These are phyloP conservation scores for Stenotaenia linearis DNA, from an alignment of 2,888 invertebrate species.

Conservation along the genomic window DNA sequence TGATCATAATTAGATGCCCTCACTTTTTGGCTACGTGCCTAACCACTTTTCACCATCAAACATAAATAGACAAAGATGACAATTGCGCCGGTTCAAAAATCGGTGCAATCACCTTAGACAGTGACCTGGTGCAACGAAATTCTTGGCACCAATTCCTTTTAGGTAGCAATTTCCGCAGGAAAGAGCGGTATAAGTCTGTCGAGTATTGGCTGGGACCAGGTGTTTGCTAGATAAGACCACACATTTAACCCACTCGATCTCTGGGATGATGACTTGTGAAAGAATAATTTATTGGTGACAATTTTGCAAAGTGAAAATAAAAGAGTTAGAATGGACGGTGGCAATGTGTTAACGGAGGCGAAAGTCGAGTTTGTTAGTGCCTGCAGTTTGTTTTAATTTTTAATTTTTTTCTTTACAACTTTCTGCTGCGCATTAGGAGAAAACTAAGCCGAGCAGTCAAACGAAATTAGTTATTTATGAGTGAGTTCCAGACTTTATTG, in stretches of 20 bases:
- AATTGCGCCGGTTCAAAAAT: not conserved
- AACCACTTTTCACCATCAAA: not conserved
- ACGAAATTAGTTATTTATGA: not conserved
- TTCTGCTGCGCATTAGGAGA: too few relatives aligned
- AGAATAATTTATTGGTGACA: not conserved
- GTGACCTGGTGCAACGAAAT: not conserved
- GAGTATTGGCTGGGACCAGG: slow-evolving; percentile 4
- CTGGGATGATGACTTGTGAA: not conserved
- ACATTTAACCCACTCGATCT: slow-evolving; percentile 9
- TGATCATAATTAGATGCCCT: not conserved
- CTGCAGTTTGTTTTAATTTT: not conserved
- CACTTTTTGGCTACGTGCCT: not conserved
- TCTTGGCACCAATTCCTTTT: slow-evolving; percentile 4
- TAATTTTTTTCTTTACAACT: not conserved
- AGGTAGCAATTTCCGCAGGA: not conserved
- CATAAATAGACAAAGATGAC: not conserved
- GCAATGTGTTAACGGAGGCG: not conserved
- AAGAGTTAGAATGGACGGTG: not conserved
- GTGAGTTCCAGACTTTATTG: not conserved
- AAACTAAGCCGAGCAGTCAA: not conserved
- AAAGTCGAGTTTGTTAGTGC: not conserved
- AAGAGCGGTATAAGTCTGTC: not conserved
- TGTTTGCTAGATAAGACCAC: slow-evolving; percentile 9
- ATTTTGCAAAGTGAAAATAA: not conserved
- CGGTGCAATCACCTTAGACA: not conserved